Evolutionary conservation across 2,888 invertebrate genomes (phyloP), one percentile per base, ranked within the genome.

Genomic region (Amitus sp.): DNA sequence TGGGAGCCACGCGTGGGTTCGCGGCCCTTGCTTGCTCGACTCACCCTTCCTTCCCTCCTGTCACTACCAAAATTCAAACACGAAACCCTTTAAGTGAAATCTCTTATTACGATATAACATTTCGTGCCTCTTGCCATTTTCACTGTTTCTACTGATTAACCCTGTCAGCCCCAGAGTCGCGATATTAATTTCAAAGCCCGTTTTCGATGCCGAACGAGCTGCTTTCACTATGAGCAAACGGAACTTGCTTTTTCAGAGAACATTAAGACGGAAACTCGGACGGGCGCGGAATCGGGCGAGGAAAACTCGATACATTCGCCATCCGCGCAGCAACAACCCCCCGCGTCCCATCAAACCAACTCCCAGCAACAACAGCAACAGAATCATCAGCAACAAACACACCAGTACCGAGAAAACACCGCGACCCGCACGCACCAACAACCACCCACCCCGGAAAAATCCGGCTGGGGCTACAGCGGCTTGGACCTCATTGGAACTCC

Each of bases 401-500:
- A 83, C 47, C 83, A 83, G 49, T 82, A 83, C 65, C 73, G 81
- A 34, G 80, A 82, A 61, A 75, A 78, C 42, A 78, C 77, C 57
- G 78, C 77, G 70, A 74, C 78, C 46, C 80, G 79, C 67, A 78
- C 78, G 54, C 80, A 79, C 7, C 83, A 82, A 66, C 82, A 80
- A 69, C 80, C 81, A 45, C 77, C 79, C 51, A 81, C 82, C 67
- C 81, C 82, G 42, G 82, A 82, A 69, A 82, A 82, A 53, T 87
- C 87, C 56, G 88, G 87, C 39, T 90, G 90, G 90, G 88, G 88
- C 70, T 90, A 90, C 82, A 83, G 88, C 28, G 89, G 89, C 50
- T 85, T 90, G 68, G 94, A 94, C 84, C 88, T 94, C 82, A 93
- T 94, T 87, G 90, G 91, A 74, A 90, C 90, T 51, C 93, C 93